Base-by-base conservation (phyloP, 2,888 invertebrate species). In the Leptopilina myrica region DNA sequence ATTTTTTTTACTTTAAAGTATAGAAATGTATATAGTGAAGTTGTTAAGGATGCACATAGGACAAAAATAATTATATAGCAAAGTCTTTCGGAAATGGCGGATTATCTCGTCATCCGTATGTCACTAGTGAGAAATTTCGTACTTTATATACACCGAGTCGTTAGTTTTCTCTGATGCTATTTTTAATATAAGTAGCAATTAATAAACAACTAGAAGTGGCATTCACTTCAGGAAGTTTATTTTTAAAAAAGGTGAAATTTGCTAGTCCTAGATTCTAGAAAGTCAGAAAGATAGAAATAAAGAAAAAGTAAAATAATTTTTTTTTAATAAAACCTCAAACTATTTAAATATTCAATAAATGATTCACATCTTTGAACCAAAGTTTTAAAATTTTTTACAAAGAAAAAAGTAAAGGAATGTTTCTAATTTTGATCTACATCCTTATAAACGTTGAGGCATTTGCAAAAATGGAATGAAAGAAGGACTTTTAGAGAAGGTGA, bases 41-140 rank as follows among this genome's bases (percentile, higher is more conserved):
- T 80, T 53, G 78, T 83, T 83, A 81, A 79, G 81, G 80, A 81
- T 69, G 79, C 81, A 85, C 83, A 83, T 69, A 64, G 76, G 82
- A 83, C 85, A 83, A 83, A 85, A 85, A 85, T 85, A 85, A 85
- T 85, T 83, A 79, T 62, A 78, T 77, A 76, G 79, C 80, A 75
- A 81, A 43, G 79, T 78, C 81, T 83, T 83, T 82, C 82, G 83
- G 84, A 85, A 85, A 82, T 82, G 77, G 80, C 80, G 82, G 84
- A 84, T 85, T 85, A 85, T 83, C 85, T 80, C 79, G 83, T 81
- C 82, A 81, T 64, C 79, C 80, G 20, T 20, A 12, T 33, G 73
- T 33, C 73, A 73, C 14, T 73, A 73, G 73, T 56, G 33, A 53
- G 79, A 78, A 79, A 79, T 80, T 79, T 79, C 67, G 79, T 79